Conservation (phyloP, 2,888 invertebrate species). For the Himalopsyche tibetana region DNA sequence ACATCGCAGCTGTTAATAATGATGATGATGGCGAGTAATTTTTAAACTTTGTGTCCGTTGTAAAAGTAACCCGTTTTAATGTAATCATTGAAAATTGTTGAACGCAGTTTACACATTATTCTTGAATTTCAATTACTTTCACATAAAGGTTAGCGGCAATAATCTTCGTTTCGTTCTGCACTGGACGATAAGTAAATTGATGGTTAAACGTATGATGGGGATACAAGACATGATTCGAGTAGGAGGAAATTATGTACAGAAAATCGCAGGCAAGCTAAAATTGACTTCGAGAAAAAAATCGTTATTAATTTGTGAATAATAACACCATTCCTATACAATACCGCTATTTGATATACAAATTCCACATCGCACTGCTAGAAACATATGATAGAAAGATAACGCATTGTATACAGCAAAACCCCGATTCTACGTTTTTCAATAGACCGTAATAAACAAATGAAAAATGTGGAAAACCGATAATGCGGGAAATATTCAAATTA, state of each 20-base stretch:
- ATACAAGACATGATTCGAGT: conserved; percentile 16
- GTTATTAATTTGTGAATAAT: not conserved
- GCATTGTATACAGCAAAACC: no score
- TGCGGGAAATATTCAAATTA: no score
- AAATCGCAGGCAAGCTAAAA: not conserved
- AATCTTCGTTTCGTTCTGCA: conserved; percentile 50
- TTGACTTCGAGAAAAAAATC: not conserved
- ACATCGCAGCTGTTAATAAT: no score
- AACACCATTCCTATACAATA: not conserved
- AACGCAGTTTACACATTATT: conserved; percentile 29
- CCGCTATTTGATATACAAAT: not conserved
- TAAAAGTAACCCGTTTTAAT: conserved; percentile 11
- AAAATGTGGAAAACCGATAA: no score
- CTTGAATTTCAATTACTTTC: conserved; percentile 50
- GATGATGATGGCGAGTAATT: no score
- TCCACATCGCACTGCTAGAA: no score
- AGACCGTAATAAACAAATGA: no score
- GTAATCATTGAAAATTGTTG: conserved; percentile 1
- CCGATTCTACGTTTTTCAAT: no score
- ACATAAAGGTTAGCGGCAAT: conserved; percentile 47
- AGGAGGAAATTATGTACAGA: not conserved
- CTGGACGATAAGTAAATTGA: conserved; percentile 37
- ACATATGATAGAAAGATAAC: no score
- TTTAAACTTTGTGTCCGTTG: not conserved
- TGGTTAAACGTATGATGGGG: not conserved